phyloP scores from a whole-genome alignment of 2,888 invertebrate genomes.

The Spisula subtruncata region DNA sequence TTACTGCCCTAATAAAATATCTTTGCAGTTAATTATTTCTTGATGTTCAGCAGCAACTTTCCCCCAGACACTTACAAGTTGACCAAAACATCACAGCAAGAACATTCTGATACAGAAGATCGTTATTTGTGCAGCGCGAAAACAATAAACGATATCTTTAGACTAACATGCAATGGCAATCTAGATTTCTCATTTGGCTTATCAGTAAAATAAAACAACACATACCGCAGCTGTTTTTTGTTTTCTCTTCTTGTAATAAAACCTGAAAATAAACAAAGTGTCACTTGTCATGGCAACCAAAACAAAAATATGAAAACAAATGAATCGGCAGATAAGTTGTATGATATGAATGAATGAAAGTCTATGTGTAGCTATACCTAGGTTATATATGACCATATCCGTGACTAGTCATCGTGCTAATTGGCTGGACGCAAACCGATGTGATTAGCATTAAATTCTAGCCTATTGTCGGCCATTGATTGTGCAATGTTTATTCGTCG shows the following conservation, averaged over 20 bases:
- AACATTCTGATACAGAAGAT: not conserved
- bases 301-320: not conserved
- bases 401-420: too few species aligned
- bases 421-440: too few species aligned
- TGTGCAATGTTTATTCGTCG: too few species aligned
- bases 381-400: too few species aligned
- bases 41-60: not conserved
- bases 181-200: not conserved
- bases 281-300: not conserved
- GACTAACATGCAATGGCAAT: not conserved
- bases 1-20: not conserved
- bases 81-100: not conserved
- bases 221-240: constrained; percentile 28
- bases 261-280: constrained; percentile 18
- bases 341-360: too few species aligned
- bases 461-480: too few species aligned
- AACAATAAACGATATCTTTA: not conserved
- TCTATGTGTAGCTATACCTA: too few species aligned
- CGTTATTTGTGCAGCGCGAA: not conserved
- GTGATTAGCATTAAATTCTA: too few species aligned
- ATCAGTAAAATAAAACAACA: constrained; percentile 3
- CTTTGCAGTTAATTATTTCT: not conserved
- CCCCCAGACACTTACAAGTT: not conserved
- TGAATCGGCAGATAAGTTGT: too few species aligned
- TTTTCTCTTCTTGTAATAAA: constrained; percentile 38